Conservation (phyloP, 2,888 invertebrate species). For the Drosophila peninsularis region DNA sequence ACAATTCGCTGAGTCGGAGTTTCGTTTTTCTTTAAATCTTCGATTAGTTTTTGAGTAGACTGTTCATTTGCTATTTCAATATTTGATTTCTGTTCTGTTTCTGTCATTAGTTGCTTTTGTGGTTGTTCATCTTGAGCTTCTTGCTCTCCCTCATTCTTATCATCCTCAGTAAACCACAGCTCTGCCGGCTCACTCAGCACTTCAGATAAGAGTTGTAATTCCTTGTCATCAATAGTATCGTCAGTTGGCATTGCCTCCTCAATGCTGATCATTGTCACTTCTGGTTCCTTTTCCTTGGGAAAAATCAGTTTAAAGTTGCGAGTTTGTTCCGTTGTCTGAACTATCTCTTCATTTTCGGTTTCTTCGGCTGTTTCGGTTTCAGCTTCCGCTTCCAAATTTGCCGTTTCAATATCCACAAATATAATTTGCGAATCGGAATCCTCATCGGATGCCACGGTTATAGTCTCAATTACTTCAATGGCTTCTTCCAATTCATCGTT, state of each 20-base stretch:
- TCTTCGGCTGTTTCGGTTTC: neutral
- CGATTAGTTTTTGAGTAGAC: neutral
- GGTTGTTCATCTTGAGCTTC: neutral
- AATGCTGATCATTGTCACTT: neutral
- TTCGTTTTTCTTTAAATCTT: neutral
- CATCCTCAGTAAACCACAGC: slow-evolving; percentile 15
- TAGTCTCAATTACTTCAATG: slow-evolving; percentile 25
- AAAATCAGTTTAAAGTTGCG: slow-evolving; percentile 37
- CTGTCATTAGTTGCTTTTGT: neutral
- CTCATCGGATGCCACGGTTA: slow-evolving; percentile 32
- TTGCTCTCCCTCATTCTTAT: neutral
- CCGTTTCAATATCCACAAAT: slow-evolving; percentile 42
- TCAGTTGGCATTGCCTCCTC: neutral
- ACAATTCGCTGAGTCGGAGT: neutral
- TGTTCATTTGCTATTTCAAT: neutral
- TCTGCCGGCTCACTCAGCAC: slow-evolving; percentile 7
- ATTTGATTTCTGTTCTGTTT: neutral
- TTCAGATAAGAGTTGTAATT: slow-evolving; percentile 16
- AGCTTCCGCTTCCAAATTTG: neutral
- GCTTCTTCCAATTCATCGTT: slow-evolving; percentile 1
- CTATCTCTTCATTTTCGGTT: neutral
- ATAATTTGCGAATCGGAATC: slow-evolving; percentile 52
- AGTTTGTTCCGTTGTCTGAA: neutral
- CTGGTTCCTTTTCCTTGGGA: slow-evolving; percentile 10
- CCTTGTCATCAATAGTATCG: neutral